Percentiles rank a stretch among this genome's conserved stretches.
These are phyloP conservation scores for Timema cristinae DNA, from an alignment of 2,888 invertebrate genomes.

Conservation along the genomic window DNA sequence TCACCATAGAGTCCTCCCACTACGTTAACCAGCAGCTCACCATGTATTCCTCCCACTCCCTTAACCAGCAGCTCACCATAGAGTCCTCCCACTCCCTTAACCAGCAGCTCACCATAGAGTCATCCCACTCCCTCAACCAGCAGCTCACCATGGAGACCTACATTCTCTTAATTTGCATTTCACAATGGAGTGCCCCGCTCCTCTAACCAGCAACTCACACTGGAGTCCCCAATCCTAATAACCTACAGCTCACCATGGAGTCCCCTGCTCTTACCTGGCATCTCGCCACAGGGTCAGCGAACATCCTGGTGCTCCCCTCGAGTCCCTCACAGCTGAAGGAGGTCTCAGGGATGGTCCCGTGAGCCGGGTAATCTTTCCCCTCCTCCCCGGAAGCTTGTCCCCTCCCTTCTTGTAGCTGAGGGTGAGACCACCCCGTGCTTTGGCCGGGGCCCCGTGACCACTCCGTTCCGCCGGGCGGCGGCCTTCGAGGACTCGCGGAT, in stretches of 20 bases:
- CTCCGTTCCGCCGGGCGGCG: background rate
- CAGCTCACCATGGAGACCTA: no score
- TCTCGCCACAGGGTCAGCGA: conserved; percentile 36
- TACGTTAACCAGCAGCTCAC: no score
- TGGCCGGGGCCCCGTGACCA: conserved; percentile 11
- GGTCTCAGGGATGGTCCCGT: conserved; percentile 11
- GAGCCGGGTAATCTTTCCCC: conserved; percentile 20
- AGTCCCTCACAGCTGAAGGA: conserved; percentile 17
- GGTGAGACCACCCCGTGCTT: background rate
- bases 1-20: no score
- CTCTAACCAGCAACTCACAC: background rate
- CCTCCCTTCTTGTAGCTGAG: conserved; percentile 9
- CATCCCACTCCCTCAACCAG: no score
- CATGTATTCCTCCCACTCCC: no score
- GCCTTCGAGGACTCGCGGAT: background rate
- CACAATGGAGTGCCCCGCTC: no score
- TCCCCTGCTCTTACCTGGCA: conserved; percentile 36
- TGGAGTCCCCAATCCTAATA: no score
- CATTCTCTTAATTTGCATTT: no score
- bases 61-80: no score
- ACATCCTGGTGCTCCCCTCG: conserved; percentile 30
- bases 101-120: no score
- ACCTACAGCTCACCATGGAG: background rate
- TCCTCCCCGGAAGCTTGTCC: conserved; percentile 17
- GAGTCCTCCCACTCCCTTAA: no score